A percentile compares a stretch with the other conserved stretches of the same genome.
Evolutionary conservation across 2,113 vertebrate species (phyloP).

Genomic region (Cervus canadensis): DNA sequence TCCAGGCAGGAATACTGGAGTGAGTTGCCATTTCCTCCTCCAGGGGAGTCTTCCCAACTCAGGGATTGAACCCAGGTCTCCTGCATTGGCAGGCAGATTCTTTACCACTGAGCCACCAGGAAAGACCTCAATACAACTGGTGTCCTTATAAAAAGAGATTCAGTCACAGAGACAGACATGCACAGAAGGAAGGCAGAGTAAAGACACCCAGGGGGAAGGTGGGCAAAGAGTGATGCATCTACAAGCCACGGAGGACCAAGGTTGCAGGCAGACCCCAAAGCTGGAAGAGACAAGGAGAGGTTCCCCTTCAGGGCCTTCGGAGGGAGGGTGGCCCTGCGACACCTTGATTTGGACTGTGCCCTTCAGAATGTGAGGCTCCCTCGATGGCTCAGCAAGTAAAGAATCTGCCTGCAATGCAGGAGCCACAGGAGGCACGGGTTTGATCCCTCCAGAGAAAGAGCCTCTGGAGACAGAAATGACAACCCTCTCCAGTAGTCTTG

Average conservation of each 20-base stretch:
- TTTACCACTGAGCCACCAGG: neutral
- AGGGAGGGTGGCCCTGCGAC: neutral
- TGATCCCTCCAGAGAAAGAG: neutral
- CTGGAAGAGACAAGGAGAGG: neutral
- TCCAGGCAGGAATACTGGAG: neutral
- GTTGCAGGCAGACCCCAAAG: neutral
- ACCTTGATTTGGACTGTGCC: neutral
- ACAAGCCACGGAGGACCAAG: too few relatives aligned
- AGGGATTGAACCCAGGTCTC: neutral
- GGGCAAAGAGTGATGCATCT: neutral
- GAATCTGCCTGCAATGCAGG: neutral
- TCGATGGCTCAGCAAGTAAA: neutral
- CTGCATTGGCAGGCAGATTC: neutral
- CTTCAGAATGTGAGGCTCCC: neutral
- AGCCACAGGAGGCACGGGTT: neutral
- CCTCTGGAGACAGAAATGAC: neutral
- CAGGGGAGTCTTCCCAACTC: neutral
- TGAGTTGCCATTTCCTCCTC: neutral
- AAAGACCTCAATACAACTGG: neutral
- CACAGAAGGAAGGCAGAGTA: neutral
- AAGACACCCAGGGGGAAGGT: neutral
- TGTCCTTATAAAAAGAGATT: neutral
- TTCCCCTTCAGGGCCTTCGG: rapidly evolving
- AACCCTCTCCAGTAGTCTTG: neutral
- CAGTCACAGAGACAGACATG: neutral